These are phyloP conservation scores for Apocrypta bakeri DNA, from an alignment of 1,140 invertebrate genomes.

Conservation along the genomic window DNA sequence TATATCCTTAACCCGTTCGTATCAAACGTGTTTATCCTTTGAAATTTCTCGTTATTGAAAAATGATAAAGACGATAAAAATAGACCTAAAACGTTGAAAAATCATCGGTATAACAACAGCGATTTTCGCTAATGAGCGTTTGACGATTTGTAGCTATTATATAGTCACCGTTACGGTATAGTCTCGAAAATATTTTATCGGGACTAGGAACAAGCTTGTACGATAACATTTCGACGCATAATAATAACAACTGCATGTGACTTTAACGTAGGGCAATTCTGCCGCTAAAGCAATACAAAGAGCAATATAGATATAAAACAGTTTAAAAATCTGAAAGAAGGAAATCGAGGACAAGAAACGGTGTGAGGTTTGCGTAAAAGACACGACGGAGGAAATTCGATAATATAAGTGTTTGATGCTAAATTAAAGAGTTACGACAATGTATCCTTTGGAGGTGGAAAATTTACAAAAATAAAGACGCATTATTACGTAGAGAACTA, in stretches of 20 bases:
- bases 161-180: neutral
- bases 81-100: neutral
- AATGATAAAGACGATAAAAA: neutral
- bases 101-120: neutral
- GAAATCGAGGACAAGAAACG: neutral
- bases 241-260: slow-evolving; percentile 24
- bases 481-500: neutral
- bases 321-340: neutral
- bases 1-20: neutral
- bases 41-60: neutral
- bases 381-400: neutral
- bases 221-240: neutral
- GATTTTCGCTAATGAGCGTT: neutral
- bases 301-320: slow-evolving; percentile 69
- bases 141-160: neutral
- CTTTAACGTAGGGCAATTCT: slow-evolving; percentile 65
- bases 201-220: neutral
- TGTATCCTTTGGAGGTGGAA: neutral
- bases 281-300: slow-evolving; percentile 70
- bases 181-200: neutral
- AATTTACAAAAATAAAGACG: neutral
- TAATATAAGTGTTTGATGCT: neutral
- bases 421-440: slow-evolving; percentile 18
- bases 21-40: neutral
- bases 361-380: neutral